Conservation (phyloP, 2,888 invertebrate genomes). For the Seladonia tumulorum region DNA sequence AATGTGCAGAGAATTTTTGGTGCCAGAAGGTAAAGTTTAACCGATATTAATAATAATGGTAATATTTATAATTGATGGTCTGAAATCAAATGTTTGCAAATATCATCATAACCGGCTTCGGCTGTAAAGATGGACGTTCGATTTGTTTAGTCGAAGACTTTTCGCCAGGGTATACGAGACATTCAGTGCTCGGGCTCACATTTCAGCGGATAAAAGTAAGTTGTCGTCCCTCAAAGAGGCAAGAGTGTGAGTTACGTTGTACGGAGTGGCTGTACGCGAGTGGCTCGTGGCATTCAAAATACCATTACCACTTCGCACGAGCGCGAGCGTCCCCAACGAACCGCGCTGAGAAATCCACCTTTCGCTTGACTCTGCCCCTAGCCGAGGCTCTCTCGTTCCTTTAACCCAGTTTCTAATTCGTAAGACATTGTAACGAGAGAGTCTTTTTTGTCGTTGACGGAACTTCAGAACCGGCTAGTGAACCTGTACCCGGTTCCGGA, state of each 20-base stretch:
- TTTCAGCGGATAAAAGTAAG: constrained; percentile 30
- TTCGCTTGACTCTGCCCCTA: constrained; percentile 59
- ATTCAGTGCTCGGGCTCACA: neutral
- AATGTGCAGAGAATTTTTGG: too few relatives aligned
- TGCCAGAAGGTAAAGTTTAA: too few relatives aligned
- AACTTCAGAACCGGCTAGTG: neutral
- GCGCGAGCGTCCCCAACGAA: constrained; percentile 51
- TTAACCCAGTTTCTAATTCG: constrained; percentile 64
- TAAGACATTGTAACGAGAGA: neutral
- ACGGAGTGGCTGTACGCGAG: constrained; percentile 1
- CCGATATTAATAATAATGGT: too few relatives aligned
- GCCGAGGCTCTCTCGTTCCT: constrained; percentile 54
- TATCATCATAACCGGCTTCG: too few relatives aligned
- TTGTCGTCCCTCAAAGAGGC: constrained; percentile 26
- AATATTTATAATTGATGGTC: too few relatives aligned
- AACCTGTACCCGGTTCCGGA: neutral
- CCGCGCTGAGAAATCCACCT: constrained; percentile 68
- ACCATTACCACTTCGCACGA: constrained; percentile 50
- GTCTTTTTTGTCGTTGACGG: neutral
- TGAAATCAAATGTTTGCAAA: too few relatives aligned
- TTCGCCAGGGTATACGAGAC: neutral
- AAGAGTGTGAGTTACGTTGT: constrained; percentile 5
- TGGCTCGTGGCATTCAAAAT: constrained; percentile 53
- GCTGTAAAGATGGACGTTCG: neutral
- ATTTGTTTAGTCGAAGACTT: neutral